These are phyloP conservation scores for Taphrorychus bicolor DNA, from an alignment of 2,888 invertebrate genomes.

Conservation along the genomic window DNA sequence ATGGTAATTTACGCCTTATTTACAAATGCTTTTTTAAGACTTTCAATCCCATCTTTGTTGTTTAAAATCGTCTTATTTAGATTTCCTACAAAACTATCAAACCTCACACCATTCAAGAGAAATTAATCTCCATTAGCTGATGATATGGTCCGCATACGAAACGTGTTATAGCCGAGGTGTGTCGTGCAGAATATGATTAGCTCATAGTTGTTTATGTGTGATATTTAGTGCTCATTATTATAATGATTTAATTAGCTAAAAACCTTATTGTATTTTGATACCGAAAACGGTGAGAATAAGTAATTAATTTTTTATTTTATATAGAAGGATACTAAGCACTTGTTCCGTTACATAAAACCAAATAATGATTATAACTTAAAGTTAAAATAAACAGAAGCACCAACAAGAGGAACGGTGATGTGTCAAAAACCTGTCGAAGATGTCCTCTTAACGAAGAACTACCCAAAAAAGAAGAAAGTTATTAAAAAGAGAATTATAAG, in stretches of 20 bases:
- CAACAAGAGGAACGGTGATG: constrained; percentile 58
- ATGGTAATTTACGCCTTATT: too few relatives aligned
- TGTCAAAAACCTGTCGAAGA: constrained; percentile 51
- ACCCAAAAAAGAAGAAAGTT: constrained; percentile 44
- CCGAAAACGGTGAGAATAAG: neutral
- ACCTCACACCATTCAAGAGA: too few relatives aligned
- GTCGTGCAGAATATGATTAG: neutral
- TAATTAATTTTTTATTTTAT: too few relatives aligned
- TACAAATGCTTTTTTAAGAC: too few relatives aligned
- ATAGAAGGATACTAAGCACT: too few relatives aligned
- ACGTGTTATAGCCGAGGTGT: neutral
- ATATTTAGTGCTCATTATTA: neutral
- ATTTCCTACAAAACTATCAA: too few relatives aligned
- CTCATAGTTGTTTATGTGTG: neutral
- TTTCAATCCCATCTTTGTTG: too few relatives aligned
- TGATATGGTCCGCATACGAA: neutral
- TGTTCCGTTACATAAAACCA: too few relatives aligned
- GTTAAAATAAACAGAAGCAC: constrained; percentile 53
- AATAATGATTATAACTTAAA: too few relatives aligned
- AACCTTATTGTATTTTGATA: neutral
- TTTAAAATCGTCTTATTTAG: too few relatives aligned
- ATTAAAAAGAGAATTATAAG: constrained; percentile 59
- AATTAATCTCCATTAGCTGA: neutral
- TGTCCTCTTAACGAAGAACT: too few relatives aligned
- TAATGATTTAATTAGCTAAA: neutral